Percentiles rank a stretch among this genome's conserved stretches.
Evolutionary conservation across 2,113 vertebrate species (phyloP).

Genomic region (Stictonetta naevosa): DNA sequence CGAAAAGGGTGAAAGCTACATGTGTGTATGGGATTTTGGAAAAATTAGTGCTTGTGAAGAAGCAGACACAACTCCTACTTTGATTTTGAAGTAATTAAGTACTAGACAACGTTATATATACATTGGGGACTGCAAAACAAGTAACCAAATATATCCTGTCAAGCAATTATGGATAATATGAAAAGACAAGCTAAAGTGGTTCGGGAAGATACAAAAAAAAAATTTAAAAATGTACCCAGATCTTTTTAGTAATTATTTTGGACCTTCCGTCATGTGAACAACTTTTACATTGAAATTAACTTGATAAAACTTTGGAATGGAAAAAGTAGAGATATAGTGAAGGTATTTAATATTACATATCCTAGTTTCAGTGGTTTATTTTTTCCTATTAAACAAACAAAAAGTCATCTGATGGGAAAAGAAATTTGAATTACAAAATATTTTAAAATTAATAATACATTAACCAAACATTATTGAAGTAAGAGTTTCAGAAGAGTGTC

Average conservation of each 20-base stretch:
- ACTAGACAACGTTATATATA: neutral
- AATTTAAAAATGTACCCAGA: neutral
- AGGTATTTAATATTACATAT: neutral
- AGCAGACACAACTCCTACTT: neutral
- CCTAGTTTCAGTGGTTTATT: neutral
- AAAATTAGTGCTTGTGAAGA: neutral
- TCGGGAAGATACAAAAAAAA: neutral
- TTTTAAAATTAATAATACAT: slow-evolving; percentile 12
- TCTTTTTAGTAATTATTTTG: neutral
- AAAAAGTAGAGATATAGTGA: neutral
- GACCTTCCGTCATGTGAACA: neutral
- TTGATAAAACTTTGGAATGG: neutral
- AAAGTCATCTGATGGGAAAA: neutral
- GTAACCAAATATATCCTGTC: neutral
- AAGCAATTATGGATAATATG: neutral
- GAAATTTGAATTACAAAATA: neutral
- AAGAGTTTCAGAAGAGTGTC: neutral
- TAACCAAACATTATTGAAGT: neutral
- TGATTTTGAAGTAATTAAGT: neutral
- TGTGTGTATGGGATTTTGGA: neutral
- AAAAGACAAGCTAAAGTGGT: neutral
- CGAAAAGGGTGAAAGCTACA: neutral
- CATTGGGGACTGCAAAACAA: neutral
- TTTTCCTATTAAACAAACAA: neutral
- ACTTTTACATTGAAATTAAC: neutral